Percentiles rank a stretch among this genome's conserved stretches.
Conservation (phyloP, 2,888 invertebrate species). For the Labia minor region DNA sequence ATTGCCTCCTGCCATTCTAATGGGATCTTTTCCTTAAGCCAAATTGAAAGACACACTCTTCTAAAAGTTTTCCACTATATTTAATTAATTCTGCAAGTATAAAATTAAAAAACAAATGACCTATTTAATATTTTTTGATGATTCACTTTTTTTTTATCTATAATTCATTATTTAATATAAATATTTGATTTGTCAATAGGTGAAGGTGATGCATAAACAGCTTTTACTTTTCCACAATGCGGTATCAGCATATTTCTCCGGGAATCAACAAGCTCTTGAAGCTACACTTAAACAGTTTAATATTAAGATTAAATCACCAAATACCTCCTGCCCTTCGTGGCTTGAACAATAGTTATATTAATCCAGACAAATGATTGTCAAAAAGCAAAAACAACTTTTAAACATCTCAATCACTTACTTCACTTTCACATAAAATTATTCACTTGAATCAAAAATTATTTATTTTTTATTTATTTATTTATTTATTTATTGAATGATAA, state of each 20-base stretch:
- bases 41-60: too few relatives aligned
- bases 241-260: constrained; percentile 92
- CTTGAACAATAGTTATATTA: constrained; percentile 53
- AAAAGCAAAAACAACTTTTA: neutral
- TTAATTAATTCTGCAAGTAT: too few relatives aligned
- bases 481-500: neutral
- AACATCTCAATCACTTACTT: neutral
- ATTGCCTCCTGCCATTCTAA: too few relatives aligned
- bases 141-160: too few relatives aligned
- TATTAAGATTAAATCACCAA: constrained; percentile 75
- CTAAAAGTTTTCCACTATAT: too few relatives aligned
- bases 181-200: too few relatives aligned
- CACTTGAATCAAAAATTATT: too few relatives aligned
- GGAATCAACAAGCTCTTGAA: constrained; percentile 86
- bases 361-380: neutral
- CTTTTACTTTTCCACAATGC: constrained; percentile 92
- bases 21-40: too few relatives aligned
- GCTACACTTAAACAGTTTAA: constrained; percentile 91
- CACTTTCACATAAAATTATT: neutral
- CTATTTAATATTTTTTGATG: too few relatives aligned
- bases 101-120: too few relatives aligned
- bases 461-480: too few relatives aligned
- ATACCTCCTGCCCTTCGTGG: constrained; percentile 67
- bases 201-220: constrained; percentile 98
- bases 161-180: too few relatives aligned